Evolutionary conservation across 2,888 invertebrate species (phyloP).

Genomic region (Platynereis dumerilii): DNA sequence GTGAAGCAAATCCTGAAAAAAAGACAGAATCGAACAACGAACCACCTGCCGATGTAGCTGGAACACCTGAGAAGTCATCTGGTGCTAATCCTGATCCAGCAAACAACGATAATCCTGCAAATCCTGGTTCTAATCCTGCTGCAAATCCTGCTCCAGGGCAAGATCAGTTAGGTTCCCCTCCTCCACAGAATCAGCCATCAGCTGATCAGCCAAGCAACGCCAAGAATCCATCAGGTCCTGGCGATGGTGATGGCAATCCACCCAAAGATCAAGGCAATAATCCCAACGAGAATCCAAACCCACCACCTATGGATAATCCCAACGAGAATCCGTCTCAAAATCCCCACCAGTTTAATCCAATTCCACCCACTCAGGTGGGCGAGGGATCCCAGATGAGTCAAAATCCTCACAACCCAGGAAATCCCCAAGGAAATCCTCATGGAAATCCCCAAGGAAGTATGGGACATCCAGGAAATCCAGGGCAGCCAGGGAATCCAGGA

Average conservation of each 20-base stretch:
- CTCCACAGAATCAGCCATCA: not conserved
- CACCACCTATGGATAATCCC: no score
- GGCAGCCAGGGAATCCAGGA: not conserved
- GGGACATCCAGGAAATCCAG: not conserved
- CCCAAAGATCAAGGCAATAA: no score
- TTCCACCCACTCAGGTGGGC: not conserved
- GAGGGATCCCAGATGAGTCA: not conserved
- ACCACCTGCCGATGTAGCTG: no score
- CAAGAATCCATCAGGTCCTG: no score
- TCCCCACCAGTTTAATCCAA: not conserved
- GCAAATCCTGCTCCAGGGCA: not conserved
- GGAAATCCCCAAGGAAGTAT: not conserved
- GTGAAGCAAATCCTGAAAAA: no score
- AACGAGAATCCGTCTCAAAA: not conserved
- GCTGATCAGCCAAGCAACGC: no score
- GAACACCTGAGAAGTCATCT: no score
- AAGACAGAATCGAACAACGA: no score
- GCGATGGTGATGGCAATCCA: no score
- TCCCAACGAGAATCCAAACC: no score
- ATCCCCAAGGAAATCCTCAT: not conserved
- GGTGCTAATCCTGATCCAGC: no score
- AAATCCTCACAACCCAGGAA: not conserved
- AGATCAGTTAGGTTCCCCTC: not conserved
- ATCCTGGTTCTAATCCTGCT: not conserved
- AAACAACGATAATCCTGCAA: no score